phyloP scores from a whole-genome alignment of 2,888 invertebrate genomes.

The Drosophila meridiana region DNA sequence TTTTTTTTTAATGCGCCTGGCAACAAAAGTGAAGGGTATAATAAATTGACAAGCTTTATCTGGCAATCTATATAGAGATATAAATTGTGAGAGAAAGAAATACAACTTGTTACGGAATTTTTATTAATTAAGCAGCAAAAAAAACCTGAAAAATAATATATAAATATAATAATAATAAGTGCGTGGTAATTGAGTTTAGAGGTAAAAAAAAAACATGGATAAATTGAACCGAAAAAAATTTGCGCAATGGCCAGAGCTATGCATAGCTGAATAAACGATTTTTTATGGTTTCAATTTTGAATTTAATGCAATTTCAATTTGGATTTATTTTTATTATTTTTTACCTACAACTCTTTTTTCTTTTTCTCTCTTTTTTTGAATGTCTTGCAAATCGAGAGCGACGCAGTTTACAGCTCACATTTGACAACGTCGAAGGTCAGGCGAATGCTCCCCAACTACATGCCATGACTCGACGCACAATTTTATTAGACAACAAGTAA shows the following conservation, averaged over 20 bases:
- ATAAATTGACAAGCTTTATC: conserved; percentile 32
- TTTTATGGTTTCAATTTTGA: conserved; percentile 62
- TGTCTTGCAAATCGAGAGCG: conserved; percentile 77
- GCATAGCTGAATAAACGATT: conserved; percentile 72
- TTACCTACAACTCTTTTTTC: conserved; percentile 21
- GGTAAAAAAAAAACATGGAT: conserved; percentile 9
- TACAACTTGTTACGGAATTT: conserved; percentile 40
- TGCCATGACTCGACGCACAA: conserved; percentile 68
- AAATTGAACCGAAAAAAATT: conserved; percentile 11
- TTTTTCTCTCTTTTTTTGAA: conserved; percentile 34
- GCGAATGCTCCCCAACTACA: conserved; percentile 51
- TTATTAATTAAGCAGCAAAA: conserved; percentile 52
- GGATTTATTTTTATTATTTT: conserved; percentile 36
- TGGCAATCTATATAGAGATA: conserved; percentile 24
- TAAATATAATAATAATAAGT: conserved; percentile 14
- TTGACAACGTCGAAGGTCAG: conserved; percentile 66
- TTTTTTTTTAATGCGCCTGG: conserved; percentile 13
- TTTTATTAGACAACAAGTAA: conserved; percentile 31
- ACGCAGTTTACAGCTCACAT: conserved; percentile 51
- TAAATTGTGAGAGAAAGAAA: conserved; percentile 23
- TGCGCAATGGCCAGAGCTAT: conserved; percentile 40
- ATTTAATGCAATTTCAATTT: conserved; percentile 63
- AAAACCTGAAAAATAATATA: not conserved
- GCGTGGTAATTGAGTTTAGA: conserved; percentile 45
- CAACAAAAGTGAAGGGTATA: conserved; percentile 43